Percentiles rank a stretch among this genome's conserved stretches.
Conservation (phyloP, 92 coral and sea anemone species). For the Heteractis magnifica region DNA sequence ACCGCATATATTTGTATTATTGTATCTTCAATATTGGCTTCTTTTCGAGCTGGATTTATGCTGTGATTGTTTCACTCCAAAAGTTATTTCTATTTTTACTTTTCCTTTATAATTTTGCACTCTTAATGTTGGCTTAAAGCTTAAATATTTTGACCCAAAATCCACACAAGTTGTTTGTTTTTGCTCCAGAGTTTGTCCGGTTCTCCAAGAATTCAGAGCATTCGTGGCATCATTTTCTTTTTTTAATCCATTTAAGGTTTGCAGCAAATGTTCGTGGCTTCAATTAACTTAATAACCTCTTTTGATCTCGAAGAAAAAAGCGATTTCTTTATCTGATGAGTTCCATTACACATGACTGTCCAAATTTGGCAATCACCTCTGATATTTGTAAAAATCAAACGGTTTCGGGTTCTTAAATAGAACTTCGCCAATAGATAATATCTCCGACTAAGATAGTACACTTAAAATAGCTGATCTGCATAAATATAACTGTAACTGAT, state of each 20-base stretch:
- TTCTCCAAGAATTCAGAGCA: conserved; percentile 8
- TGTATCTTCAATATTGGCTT: not conserved
- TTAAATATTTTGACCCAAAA: conserved; percentile 1
- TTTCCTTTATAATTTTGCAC: not conserved
- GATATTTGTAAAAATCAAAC: not conserved
- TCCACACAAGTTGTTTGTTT: not conserved
- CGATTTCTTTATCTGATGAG: not conserved
- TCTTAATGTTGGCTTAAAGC: not conserved
- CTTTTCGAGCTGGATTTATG: not conserved
- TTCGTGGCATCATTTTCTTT: not conserved
- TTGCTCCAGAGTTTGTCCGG: not conserved
- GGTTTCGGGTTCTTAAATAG: not conserved
- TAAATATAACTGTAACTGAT: not conserved
- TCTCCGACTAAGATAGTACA: not conserved
- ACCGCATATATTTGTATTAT: not conserved
- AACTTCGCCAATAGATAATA: not conserved
- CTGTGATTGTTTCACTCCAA: not conserved
- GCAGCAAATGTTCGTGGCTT: not conserved
- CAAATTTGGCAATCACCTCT: conserved; percentile 7
- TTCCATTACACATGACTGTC: not conserved
- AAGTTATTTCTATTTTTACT: not conserved
- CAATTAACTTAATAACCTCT: conserved; percentile 23
- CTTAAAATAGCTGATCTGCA: not conserved
- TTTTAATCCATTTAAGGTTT: conserved; percentile 22
- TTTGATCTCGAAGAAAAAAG: not conserved